Evolutionary conservation across 2,797 vertebrate genomes (phyloP).

Genomic region (Etheostoma nigrum): DNA sequence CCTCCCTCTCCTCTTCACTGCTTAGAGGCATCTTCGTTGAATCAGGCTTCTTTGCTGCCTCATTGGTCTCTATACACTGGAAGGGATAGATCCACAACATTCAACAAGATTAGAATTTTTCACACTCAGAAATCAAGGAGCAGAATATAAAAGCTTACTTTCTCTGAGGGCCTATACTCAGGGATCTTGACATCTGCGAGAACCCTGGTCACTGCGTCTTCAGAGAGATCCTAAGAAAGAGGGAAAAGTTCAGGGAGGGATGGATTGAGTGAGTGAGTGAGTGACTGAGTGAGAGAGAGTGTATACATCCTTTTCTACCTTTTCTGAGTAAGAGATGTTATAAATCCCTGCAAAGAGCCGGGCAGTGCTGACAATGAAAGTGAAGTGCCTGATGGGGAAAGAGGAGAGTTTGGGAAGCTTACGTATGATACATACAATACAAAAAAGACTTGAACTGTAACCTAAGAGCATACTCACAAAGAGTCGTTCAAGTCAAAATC

Average conservation of each 20-base stretch:
- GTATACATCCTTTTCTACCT: constrained; percentile 79
- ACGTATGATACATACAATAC: not conserved
- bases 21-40: constrained; percentile 88
- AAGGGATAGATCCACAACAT: constrained; percentile 14
- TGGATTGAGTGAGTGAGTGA: not conserved
- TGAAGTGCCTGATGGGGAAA: constrained; percentile 87
- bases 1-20: constrained; percentile 95
- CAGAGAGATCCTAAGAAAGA: constrained; percentile 87
- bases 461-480: constrained; percentile 88
- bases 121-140: not conserved
- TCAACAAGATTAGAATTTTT: not conserved
- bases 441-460: not conserved
- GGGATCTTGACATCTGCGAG: constrained; percentile 89
- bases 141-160: constrained; percentile 83
- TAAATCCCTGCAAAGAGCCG: constrained; percentile 92
- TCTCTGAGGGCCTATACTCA: constrained; percentile 93
- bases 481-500: constrained; percentile 93
- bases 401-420: constrained; percentile 17
- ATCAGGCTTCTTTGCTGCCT: constrained; percentile 93
- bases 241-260: not conserved
- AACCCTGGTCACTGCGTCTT: constrained; percentile 85
- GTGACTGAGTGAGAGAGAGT: too few species aligned
- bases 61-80: constrained; percentile 96
- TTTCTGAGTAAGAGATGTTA: constrained; percentile 90
- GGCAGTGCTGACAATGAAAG: constrained; percentile 91